phyloP scores from a whole-genome alignment of 1,140 invertebrate species.

The Metaphire vulgaris region DNA sequence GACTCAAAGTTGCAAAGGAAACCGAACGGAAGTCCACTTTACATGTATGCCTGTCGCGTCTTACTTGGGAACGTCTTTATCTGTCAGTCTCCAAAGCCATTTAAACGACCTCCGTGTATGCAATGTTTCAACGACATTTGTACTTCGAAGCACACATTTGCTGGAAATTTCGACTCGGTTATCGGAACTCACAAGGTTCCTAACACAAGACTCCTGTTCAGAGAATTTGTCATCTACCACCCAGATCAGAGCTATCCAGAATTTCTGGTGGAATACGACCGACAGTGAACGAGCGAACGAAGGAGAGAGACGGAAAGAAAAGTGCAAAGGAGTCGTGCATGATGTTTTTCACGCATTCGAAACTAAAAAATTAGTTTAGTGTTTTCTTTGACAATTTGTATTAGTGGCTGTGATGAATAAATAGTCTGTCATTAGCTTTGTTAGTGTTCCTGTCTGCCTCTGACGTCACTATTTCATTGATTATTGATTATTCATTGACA shows the following conservation, averaged over 20 bases:
- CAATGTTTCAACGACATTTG: conserved; percentile 5
- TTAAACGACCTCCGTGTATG: conserved; percentile 13
- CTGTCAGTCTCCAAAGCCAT: neutral
- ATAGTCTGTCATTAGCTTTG: no score
- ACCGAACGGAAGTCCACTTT: neutral
- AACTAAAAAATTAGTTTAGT: no score
- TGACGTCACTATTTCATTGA: no score
- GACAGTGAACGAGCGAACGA: neutral
- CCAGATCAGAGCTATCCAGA: conserved; percentile 14
- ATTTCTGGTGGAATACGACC: conserved; percentile 12
- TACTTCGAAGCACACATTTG: neutral
- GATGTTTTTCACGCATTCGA: no score
- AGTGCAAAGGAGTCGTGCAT: no score
- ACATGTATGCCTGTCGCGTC: conserved; percentile 13
- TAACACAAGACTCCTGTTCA: conserved; percentile 1
- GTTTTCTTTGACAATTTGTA: no score
- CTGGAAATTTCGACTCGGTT: conserved; percentile 9
- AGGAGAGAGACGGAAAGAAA: no score
- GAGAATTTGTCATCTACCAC: conserved; percentile 16
- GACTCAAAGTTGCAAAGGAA: conserved; percentile 2
- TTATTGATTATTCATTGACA: no score
- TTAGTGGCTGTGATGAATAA: no score
- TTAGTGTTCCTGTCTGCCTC: no score
- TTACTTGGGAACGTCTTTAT: conserved; percentile 5
- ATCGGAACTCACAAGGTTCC: conserved; percentile 4